Evolutionary conservation across 2,113 vertebrate species (phyloP), one percentile per base, ranked within the genome.

Genomic region (Seriola aureovittata): DNA sequence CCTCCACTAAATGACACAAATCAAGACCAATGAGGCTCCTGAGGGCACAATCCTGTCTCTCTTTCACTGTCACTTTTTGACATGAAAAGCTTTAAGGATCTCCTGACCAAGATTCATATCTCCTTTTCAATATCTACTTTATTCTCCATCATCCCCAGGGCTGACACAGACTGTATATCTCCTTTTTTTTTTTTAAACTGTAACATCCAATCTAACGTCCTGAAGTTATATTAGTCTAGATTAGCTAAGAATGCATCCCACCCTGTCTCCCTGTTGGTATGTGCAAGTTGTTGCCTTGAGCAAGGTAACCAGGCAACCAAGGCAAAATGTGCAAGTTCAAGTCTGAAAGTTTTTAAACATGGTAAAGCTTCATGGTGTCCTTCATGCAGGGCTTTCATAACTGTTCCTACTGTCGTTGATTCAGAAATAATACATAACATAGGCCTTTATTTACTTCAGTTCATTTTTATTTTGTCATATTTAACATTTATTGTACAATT

Each of bases 211-310:
- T 66, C n/a, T 63, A 52, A 46, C 42, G 38, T 67, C 21, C 23
- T 9, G 69, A 13, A 74, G 81, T 75, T 75, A 62, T 40, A 55
- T 85, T n/a, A 60, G 25, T 50, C 19, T 36, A 52, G 1, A 63
- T 74, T 54, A 70, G 60, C n/a, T 64, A 14, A 58, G 54, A 81
- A 59, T 55, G 54, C 11, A 44, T 60, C 29, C 38, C 57, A 52
- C 36, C 44, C 46, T 65, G 8, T 54, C 40, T 32, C 14, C 14
- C 40, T 40, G 81, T 82, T 29, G 0, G n/a, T 60, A 38, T 66
- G 71, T 75, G 79, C 62, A 67, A 4, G 67, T 67, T n/a, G 21
- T 68, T 80, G 54, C 44, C 36, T 78, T 78, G 71, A 83, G 85
- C 77, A 64, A 82, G 21, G 60, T 40, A 73, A 71, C 48, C 52